Evolutionary conservation across 2,113 vertebrate genomes (phyloP).

Genomic region (Mustela lutreola): DNA sequence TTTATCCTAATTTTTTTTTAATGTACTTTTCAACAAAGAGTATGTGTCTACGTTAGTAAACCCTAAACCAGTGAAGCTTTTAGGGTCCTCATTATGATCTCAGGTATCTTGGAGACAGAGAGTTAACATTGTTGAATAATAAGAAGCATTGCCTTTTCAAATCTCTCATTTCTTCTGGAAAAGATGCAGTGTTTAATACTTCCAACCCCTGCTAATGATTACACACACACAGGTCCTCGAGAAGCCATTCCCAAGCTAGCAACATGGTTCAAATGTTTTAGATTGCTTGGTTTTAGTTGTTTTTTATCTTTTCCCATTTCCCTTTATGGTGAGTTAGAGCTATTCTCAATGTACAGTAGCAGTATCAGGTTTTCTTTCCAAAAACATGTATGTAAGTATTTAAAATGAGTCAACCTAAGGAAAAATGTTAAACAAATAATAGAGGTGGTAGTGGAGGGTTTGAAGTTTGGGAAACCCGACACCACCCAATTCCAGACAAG

Average conservation of each 20-base stretch:
- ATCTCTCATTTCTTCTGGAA: not conserved
- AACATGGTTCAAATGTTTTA: not conserved
- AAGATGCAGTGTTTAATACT: not conserved
- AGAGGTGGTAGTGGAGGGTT: not conserved
- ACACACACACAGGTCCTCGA: not conserved
- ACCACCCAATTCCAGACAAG: not conserved
- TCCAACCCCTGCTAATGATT: not conserved
- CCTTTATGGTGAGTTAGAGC: not conserved
- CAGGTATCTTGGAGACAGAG: not conserved
- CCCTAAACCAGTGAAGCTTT: not conserved
- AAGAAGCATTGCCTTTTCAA: not conserved
- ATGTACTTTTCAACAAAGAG: not conserved
- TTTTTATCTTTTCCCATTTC: constrained; percentile 37
- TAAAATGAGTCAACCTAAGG: not conserved
- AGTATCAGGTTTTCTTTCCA: constrained; percentile 21
- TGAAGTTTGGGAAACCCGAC: not conserved
- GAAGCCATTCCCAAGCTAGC: not conserved
- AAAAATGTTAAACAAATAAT: not conserved
- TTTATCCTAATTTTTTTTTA: not conserved
- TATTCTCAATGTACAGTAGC: not conserved
- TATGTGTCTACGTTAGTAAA: not conserved
- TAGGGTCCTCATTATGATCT: not conserved
- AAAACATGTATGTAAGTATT: not conserved
- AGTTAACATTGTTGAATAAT: not conserved
- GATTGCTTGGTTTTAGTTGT: not conserved